These are phyloP conservation scores for Ophion ellenae DNA, from an alignment of 2,888 invertebrate genomes.

Conservation along the genomic window DNA sequence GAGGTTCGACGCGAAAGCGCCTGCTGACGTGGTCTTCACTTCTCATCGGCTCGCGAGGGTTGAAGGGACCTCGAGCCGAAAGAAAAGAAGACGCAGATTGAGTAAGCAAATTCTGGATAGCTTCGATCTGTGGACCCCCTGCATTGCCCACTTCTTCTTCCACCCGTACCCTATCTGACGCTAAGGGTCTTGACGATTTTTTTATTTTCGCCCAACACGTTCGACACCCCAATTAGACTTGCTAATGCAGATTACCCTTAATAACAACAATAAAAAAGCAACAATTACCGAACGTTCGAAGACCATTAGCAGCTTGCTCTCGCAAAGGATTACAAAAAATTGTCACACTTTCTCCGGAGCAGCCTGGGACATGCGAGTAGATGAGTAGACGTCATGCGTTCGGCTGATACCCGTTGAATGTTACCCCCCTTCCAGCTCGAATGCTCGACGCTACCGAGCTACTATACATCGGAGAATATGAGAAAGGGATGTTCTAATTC, in stretches of 20 bases:
- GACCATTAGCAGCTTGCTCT: background rate
- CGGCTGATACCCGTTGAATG: constrained; percentile 48
- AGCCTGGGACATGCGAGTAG: constrained; percentile 8
- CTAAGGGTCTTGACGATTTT: constrained; percentile 53
- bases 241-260: constrained; percentile 40
- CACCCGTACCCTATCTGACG: constrained; percentile 1
- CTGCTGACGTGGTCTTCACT: constrained; percentile 14
- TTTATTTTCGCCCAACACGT: constrained; percentile 21
- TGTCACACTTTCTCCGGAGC: constrained; percentile 28
- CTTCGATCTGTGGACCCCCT: constrained; percentile 48
- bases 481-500: constrained; percentile 39
- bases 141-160: constrained; percentile 50
- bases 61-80: constrained; percentile 15
- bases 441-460: constrained; percentile 6
- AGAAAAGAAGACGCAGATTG: constrained; percentile 41
- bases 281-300: constrained; percentile 35
- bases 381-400: constrained; percentile 29
- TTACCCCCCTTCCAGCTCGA: constrained; percentile 36
- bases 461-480: background rate
- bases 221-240: constrained; percentile 49
- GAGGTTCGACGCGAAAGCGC: constrained; percentile 72
- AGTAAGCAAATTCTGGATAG: constrained; percentile 6
- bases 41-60: constrained; percentile 35
- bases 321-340: constrained; percentile 1
- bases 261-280: constrained; percentile 19